phyloP scores from a whole-genome alignment of 2,888 invertebrate genomes.

The Patella ulyssiponensis region DNA sequence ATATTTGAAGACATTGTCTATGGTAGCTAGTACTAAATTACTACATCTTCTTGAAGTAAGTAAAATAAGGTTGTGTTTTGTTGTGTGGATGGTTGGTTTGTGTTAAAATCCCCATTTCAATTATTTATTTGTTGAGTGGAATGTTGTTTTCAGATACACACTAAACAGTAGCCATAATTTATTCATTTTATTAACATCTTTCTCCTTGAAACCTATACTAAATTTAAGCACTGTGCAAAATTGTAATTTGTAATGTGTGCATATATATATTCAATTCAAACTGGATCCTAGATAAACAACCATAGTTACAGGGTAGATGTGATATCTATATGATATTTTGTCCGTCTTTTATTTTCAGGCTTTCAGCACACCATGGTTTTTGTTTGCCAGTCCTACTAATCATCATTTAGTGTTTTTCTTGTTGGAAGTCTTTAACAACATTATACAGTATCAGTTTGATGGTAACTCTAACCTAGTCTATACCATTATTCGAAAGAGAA shows the following conservation, averaged over 20 bases:
- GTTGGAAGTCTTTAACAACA: constrained; percentile 99
- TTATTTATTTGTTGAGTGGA: neutral
- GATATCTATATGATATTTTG: neutral
- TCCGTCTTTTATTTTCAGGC: constrained; percentile 75
- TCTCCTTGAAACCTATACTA: too few relatives aligned
- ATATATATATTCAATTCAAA: too few relatives aligned
- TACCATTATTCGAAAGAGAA: constrained; percentile 98
- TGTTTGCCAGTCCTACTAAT: constrained; percentile 95
- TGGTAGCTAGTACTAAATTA: constrained; percentile 98
- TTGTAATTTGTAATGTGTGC: too few relatives aligned
- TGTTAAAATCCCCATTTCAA: neutral
- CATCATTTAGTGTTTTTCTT: constrained; percentile 99
- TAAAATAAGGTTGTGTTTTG: constrained; percentile 8
- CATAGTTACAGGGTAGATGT: neutral
- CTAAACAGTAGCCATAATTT: too few relatives aligned
- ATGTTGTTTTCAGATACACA: neutral
- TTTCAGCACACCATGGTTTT: constrained; percentile 99
- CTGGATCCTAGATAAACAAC: too few relatives aligned
- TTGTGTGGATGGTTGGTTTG: too few relatives aligned
- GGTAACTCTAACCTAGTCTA: constrained; percentile 99
- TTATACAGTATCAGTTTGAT: constrained; percentile 99
- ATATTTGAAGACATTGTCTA: constrained; percentile 97
- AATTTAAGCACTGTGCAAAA: too few relatives aligned
- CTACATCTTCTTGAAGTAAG: constrained; percentile 89
- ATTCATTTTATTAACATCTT: too few relatives aligned